Evolutionary conservation across 2,797 vertebrate genomes (phyloP).

Genomic region (Coregonus sp.): DNA sequence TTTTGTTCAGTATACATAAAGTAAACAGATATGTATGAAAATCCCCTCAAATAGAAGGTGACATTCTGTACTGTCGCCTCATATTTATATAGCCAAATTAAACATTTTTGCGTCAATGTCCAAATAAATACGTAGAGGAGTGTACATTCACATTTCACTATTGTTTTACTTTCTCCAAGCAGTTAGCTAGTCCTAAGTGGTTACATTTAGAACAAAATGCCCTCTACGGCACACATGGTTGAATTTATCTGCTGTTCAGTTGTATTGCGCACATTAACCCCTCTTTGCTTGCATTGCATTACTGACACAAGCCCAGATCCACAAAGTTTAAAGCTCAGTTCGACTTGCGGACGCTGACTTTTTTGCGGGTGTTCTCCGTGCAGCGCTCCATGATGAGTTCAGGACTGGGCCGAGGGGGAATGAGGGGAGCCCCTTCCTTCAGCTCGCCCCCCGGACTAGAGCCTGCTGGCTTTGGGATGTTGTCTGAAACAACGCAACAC

Average conservation of each 20-base stretch:
- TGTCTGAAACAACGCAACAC: constrained; percentile 48
- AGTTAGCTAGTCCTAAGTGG: neutral
- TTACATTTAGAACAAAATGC: neutral
- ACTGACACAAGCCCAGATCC: neutral
- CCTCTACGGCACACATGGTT: neutral
- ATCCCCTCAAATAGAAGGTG: too few relatives aligned
- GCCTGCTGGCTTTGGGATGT: constrained; percentile 42
- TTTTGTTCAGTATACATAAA: too few relatives aligned
- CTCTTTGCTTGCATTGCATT: neutral
- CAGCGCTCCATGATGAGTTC: constrained; percentile 91
- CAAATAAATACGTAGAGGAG: too few relatives aligned
- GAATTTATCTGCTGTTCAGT: neutral
- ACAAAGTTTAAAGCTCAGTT: constrained; percentile 13
- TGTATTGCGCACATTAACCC: neutral
- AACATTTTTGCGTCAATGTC: too few relatives aligned
- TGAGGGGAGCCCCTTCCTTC: constrained; percentile 71
- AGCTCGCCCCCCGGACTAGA: constrained; percentile 46
- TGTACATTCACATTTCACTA: neutral
- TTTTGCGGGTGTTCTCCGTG: constrained; percentile 85
- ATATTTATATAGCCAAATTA: too few relatives aligned
- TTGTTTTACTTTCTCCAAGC: neutral
- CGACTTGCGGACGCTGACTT: constrained; percentile 69
- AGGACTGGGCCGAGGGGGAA: constrained; percentile 89
- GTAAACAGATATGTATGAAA: too few relatives aligned
- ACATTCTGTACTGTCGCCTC: too few relatives aligned